phyloP scores from a whole-genome alignment of 2,113 vertebrate genomes.

The Salvator merianae region DNA sequence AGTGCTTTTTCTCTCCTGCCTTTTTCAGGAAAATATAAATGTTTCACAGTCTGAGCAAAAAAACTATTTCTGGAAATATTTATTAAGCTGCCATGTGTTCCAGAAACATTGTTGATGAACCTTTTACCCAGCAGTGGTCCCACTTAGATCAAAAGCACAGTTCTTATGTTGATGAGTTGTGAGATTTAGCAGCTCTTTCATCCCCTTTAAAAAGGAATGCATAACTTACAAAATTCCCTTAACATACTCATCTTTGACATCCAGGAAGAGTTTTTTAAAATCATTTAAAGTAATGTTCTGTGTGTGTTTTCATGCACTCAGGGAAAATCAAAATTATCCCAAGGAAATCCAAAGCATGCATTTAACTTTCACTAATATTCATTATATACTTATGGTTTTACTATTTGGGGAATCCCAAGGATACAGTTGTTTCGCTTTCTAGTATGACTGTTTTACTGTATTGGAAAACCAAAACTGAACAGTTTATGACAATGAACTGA shows the following conservation, averaged over 20 bases:
- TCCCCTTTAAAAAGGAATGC: neutral
- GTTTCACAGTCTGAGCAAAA: neutral
- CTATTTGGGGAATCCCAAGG: no score
- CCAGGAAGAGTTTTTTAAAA: neutral
- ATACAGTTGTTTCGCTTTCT: no score
- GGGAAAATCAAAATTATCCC: neutral
- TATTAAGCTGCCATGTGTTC: neutral
- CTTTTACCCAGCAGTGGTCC: neutral
- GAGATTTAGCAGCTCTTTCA: neutral
- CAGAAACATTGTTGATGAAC: neutral
- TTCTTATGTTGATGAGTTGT: neutral
- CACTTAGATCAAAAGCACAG: neutral
- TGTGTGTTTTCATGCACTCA: neutral
- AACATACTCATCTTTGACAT: no score
- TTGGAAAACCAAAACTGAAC: neutral
- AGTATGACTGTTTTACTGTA: no score
- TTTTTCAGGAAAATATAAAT: slow-evolving; percentile 41
- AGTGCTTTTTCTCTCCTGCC: slow-evolving; percentile 53
- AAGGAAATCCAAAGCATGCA: neutral
- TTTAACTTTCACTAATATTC: no score
- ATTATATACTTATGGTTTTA: no score
- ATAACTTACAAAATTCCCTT: no score
- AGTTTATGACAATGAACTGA: neutral
- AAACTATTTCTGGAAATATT: neutral
- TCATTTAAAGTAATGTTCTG: neutral